Evolutionary conservation across 2,113 vertebrate species (phyloP), one percentile per base, ranked within the genome.

Genomic region (Hypomesus transpacificus): DNA sequence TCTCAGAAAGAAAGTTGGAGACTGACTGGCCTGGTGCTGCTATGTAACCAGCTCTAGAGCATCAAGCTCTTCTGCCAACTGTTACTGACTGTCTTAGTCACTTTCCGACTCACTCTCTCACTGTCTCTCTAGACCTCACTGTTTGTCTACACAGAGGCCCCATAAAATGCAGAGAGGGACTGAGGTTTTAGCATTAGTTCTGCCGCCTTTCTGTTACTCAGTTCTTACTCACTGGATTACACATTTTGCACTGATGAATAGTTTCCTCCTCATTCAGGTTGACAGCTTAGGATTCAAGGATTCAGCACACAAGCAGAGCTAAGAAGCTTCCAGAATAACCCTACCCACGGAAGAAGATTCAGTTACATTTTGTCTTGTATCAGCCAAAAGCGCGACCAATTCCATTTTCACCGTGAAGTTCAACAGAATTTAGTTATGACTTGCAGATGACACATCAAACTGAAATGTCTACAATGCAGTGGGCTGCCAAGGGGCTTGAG

Each of bases 221-320:
- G 79, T 52, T 73, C 70, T 89, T 85, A 89, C 85, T 90, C 88
- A 90, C 80, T 77, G 80, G 66, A 80, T 84, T 83, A 75, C 80
- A 79, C 86, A 79, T 84, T 80, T 74, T 54, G 63, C 71, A 72
- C 70, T 39, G 77, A 83, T 86, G 80, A 87, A 82, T 74, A 70
- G 78, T 75, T 80, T 84, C 79, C 82, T 70, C 79, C 80, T 85
- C 65, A 75, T 83, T 56, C 18, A 66, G 8, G n/a, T 59, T 28
- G 14, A 74, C 71, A 70, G 75, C 14, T 77, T 1, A 21, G 64
- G 69, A 72, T 59, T 75, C 0, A 2, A 67, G 20, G 80, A 76
- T 75, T 82, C 21, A 61, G 59, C 59, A 14, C 3, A 16, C 59
- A 70, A 67, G 64, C 51, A 65, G 63, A 77, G 71, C 72, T 24